Percentiles rank a stretch among this genome's conserved stretches.
These are phyloP conservation scores for Dinocampus coccinellae DNA, from an alignment of 2,888 invertebrate species.

Conservation along the genomic window DNA sequence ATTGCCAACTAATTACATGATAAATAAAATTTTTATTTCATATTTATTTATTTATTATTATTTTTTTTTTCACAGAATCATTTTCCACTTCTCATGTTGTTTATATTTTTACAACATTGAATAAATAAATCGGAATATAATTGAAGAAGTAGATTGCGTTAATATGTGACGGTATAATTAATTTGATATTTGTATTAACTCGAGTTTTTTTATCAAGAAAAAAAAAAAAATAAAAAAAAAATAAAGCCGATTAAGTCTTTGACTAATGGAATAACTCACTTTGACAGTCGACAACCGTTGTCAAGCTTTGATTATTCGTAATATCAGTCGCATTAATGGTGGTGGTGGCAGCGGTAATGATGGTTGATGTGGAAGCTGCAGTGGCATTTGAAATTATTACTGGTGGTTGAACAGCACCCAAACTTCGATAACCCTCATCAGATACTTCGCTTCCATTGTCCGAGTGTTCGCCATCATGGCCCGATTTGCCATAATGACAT, in stretches of 20 bases:
- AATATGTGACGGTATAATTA: too few relatives aligned
- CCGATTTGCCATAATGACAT: constrained; percentile 56
- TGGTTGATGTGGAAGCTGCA: constrained; percentile 49
- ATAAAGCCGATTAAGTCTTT: constrained; percentile 12
- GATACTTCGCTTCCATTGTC: constrained; percentile 88
- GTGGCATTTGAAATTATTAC: constrained; percentile 66
- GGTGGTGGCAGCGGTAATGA: constrained; percentile 67
- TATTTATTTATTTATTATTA: too few relatives aligned
- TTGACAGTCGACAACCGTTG: constrained; percentile 63
- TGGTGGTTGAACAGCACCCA: constrained; percentile 77
- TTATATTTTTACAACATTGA: too few relatives aligned
- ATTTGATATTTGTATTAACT: too few relatives aligned
- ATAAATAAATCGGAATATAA: too few relatives aligned
- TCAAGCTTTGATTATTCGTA: constrained; percentile 53
- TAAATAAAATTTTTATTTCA: too few relatives aligned
- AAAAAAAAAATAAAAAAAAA: too few relatives aligned
- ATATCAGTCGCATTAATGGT: constrained; percentile 62
- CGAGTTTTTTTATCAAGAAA: too few relatives aligned
- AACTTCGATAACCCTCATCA: constrained; percentile 86
- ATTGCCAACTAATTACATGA: too few relatives aligned
- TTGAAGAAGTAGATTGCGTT: too few relatives aligned
- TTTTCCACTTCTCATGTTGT: too few relatives aligned
- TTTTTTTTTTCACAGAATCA: too few relatives aligned
- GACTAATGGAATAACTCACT: constrained; percentile 52
- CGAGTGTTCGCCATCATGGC: constrained; percentile 68